These are phyloP conservation scores for Spodoptera picta DNA, from an alignment of 2,888 invertebrate genomes.

Conservation along the genomic window DNA sequence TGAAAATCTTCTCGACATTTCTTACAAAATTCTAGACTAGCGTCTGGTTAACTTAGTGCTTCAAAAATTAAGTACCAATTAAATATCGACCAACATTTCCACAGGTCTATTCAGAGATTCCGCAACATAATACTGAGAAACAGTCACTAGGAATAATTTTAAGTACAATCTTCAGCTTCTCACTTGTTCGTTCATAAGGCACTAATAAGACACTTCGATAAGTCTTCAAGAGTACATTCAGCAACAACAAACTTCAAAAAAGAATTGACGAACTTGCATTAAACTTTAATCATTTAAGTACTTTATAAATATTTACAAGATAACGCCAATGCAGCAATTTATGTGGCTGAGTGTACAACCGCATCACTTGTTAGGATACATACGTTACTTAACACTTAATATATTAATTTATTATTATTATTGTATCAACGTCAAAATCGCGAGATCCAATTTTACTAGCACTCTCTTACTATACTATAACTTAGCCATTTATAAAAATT, in stretches of 20 bases:
- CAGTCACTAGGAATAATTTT: slow-evolving; percentile 56
- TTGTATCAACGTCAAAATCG: slow-evolving; percentile 73
- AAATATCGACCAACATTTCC: slow-evolving; percentile 39
- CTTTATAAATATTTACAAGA: slow-evolving; percentile 49
- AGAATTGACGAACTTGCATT: slow-evolving; percentile 39
- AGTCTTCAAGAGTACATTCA: slow-evolving; percentile 58
- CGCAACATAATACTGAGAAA: slow-evolving; percentile 57
- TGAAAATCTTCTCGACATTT: slow-evolving; percentile 19
- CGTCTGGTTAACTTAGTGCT: slow-evolving; percentile 71
- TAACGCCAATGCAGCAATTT: slow-evolving; percentile 53
- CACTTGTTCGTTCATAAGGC: slow-evolving; percentile 60
- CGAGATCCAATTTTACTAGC: slow-evolving; percentile 76
- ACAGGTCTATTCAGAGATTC: slow-evolving; percentile 51
- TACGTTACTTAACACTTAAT: slow-evolving; percentile 77
- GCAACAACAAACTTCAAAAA: slow-evolving; percentile 43
- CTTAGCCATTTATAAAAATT: slow-evolving; percentile 58
- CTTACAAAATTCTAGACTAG: slow-evolving; percentile 55
- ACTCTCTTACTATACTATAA: slow-evolving; percentile 55
- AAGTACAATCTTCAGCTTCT: slow-evolving; percentile 58
- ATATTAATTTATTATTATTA: slow-evolving; percentile 84
- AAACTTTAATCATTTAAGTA: slow-evolving; percentile 29
- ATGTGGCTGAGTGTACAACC: slow-evolving; percentile 67
- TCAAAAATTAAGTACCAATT: slow-evolving; percentile 54
- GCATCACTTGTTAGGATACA: slow-evolving; percentile 78
- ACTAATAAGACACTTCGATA: slow-evolving; percentile 69